Conservation (phyloP, 2,888 invertebrate species). For the Spodoptera exigua region DNA sequence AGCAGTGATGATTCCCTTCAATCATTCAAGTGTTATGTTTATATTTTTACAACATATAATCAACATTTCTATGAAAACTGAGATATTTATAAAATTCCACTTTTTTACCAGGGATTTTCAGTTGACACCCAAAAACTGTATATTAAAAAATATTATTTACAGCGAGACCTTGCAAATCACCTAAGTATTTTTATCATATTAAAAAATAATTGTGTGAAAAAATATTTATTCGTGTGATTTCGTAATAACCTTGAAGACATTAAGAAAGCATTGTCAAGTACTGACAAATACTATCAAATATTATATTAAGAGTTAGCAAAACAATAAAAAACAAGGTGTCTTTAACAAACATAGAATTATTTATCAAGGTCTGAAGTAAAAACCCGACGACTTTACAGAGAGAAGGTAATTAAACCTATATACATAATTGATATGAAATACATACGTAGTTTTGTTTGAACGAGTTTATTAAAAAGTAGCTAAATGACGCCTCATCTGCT, state of each 20-base stretch:
- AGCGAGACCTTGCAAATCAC: constrained; percentile 4
- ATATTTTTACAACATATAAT: too few relatives aligned
- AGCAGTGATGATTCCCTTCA: constrained; percentile 47
- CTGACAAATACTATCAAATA: constrained; percentile 19
- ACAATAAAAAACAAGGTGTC: constrained; percentile 29
- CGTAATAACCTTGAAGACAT: constrained; percentile 15
- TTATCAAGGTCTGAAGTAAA: constrained; percentile 21
- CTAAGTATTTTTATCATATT: not conserved
- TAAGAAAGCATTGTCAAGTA: constrained; percentile 28
- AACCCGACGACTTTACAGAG: constrained; percentile 21
- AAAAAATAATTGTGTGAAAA: constrained; percentile 27
- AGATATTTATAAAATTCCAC: too few relatives aligned
- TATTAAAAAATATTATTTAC: not conserved
- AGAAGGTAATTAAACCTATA: too few relatives aligned
- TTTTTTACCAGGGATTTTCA: too few relatives aligned
- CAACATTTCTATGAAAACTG: too few relatives aligned
- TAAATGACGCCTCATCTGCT: not conserved
- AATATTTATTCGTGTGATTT: constrained; percentile 17
- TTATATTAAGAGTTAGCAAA: constrained; percentile 24
- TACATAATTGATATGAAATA: too few relatives aligned
- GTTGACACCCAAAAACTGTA: not conserved
- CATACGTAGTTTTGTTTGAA: not conserved
- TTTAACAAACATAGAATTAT: constrained; percentile 12
- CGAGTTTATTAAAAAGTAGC: not conserved
- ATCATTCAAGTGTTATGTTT: constrained; percentile 42